phyloP scores from a whole-genome alignment of 2,113 vertebrate species.

The Anser cygnoides region DNA sequence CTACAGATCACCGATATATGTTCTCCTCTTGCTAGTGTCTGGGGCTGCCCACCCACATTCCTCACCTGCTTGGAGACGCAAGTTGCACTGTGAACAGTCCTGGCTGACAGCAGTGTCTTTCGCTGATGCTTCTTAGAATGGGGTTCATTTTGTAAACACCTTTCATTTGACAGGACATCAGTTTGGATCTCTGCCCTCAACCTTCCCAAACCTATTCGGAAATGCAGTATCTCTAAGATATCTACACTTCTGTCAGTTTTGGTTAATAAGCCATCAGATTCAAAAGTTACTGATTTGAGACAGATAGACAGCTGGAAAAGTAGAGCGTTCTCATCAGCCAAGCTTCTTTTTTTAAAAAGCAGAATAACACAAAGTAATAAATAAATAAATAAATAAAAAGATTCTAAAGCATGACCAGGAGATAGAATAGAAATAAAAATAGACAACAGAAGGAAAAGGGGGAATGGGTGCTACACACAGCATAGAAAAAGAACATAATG shows the following conservation, averaged over 20 bases:
- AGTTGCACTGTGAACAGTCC: fast-evolving
- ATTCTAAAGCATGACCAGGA: not conserved
- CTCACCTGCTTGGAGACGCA: not conserved
- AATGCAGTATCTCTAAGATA: not conserved
- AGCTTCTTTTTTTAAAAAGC: not conserved
- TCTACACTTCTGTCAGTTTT: not conserved
- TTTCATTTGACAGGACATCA: not conserved
- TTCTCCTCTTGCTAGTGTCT: not conserved
- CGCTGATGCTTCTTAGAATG: not conserved
- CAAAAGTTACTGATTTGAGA: not conserved
- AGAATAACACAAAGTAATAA: not conserved
- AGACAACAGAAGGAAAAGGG: not conserved
- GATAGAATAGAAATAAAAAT: not conserved
- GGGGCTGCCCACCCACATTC: not conserved
- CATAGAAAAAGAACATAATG: not conserved
- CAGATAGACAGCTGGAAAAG: not conserved
- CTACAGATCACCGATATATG: not conserved
- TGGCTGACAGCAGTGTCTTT: not conserved
- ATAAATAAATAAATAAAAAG: not conserved
- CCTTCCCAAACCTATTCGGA: not conserved
- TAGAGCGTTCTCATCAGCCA: not conserved
- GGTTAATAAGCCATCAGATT: conserved; percentile 15
- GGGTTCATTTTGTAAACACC: fast-evolving
- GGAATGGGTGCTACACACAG: not conserved
- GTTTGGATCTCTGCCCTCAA: not conserved